phyloP scores from a whole-genome alignment of 2,113 vertebrate genomes.

The Prunella fulvescens region DNA sequence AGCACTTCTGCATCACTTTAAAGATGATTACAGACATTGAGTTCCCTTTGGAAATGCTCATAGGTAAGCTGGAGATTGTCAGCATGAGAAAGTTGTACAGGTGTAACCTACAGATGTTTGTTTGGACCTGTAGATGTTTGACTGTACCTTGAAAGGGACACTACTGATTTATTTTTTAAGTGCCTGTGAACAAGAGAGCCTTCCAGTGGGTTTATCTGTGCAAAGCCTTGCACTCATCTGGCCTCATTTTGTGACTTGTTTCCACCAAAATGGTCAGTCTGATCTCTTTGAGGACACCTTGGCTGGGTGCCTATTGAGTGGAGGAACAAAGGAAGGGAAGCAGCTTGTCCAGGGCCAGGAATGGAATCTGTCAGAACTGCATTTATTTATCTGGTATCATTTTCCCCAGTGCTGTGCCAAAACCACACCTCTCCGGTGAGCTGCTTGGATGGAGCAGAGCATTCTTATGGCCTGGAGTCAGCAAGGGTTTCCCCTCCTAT shows the following conservation, averaged over 20 bases:
- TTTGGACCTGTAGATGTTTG: neutral
- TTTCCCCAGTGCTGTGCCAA: neutral
- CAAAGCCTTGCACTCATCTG: neutral
- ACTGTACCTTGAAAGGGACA: neutral
- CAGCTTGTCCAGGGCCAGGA: neutral
- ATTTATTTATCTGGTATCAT: neutral
- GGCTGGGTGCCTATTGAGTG: neutral
- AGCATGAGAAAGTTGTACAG: neutral
- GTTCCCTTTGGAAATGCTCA: neutral
- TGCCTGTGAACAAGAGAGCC: neutral
- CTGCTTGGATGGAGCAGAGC: neutral
- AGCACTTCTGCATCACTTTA: neutral
- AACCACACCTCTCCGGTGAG: neutral
- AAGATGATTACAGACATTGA: neutral
- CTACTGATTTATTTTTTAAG: neutral
- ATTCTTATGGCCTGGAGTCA: neutral
- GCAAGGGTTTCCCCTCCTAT: neutral
- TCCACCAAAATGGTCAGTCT: neutral
- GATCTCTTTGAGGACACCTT: neutral
- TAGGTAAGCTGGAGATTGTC: neutral
- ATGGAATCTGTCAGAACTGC: neutral
- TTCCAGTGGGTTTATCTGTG: neutral
- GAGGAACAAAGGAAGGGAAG: neutral
- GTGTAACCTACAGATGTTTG: neutral
- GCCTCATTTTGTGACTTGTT: neutral